phyloP scores from a whole-genome alignment of 2,113 vertebrate genomes.

The Carollia perspicillata region DNA sequence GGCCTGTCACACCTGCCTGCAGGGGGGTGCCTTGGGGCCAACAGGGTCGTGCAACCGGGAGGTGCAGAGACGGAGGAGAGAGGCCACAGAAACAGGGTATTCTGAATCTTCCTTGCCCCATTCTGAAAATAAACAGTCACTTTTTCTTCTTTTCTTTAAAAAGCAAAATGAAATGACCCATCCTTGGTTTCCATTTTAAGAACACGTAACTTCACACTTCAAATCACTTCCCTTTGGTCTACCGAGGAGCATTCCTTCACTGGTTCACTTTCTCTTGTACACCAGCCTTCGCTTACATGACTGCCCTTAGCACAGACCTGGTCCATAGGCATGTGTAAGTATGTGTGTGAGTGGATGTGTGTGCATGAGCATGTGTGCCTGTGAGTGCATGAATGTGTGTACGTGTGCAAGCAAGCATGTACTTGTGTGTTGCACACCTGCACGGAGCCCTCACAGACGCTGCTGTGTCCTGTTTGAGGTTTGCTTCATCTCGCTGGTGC shows the following conservation, averaged over 20 bases:
- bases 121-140: not conserved
- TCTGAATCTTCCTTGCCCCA: not conserved
- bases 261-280: not conserved
- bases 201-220: not conserved
- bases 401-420: too few relatives aligned
- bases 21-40: not conserved
- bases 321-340: not conserved
- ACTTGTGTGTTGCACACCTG: not conserved
- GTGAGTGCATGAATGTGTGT: not conserved
- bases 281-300: not conserved
- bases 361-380: not conserved
- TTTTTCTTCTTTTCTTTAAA: not conserved
- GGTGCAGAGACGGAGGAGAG: not conserved
- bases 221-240: not conserved
- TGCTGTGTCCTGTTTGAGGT: not conserved
- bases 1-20: accelerated
- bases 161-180: not conserved
- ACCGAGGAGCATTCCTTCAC: not conserved
- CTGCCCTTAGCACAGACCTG: not conserved
- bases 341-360: not conserved
- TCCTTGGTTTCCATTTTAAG: not conserved
- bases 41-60: not conserved
- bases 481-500: not conserved
- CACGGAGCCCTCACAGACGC: not conserved
- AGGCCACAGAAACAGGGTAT: not conserved